Percentiles rank a stretch among this genome's conserved stretches.
Evolutionary conservation across 2,797 vertebrate species (phyloP).

Genomic region (Chrysocyon brachyurus): DNA sequence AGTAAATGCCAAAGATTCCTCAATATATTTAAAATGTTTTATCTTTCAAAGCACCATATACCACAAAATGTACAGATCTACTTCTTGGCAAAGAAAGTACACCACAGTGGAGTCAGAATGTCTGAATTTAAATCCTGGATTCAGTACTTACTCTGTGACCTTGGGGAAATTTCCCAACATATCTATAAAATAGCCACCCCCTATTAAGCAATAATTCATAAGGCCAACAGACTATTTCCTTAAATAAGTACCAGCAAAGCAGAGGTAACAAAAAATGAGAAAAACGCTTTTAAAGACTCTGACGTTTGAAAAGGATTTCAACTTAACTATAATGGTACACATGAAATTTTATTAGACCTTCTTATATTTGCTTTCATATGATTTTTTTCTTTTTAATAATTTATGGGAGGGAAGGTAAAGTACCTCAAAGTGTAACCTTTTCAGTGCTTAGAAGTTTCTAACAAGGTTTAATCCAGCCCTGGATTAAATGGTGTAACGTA

Average conservation of each 20-base stretch:
- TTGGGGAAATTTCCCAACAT: conserved; percentile 12
- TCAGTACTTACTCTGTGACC: not conserved
- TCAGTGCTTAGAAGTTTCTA: not conserved
- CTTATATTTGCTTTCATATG: not conserved
- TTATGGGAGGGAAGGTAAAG: not conserved
- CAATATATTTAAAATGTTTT: not conserved
- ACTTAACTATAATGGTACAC: not conserved
- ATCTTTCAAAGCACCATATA: conserved; percentile 28
- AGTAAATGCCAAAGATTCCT: not conserved
- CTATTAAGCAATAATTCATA: not conserved
- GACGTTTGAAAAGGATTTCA: conserved; percentile 48
- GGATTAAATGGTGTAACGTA: not conserved
- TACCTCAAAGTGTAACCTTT: not conserved
- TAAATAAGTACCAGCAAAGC: not conserved
- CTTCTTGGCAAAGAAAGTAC: conserved; percentile 34
- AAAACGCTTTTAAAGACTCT: not conserved
- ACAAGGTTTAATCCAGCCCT: not conserved
- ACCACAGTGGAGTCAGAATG: not conserved
- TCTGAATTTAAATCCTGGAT: conserved; percentile 4
- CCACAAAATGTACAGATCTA: not conserved
- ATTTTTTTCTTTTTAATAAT: not conserved
- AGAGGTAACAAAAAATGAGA: not conserved
- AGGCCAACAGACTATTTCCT: not conserved
- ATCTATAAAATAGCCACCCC: not conserved
- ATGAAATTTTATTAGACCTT: not conserved